Base-by-base conservation (phyloP, 2,797 vertebrate genomes). In the Girardinus metallicus region DNA sequence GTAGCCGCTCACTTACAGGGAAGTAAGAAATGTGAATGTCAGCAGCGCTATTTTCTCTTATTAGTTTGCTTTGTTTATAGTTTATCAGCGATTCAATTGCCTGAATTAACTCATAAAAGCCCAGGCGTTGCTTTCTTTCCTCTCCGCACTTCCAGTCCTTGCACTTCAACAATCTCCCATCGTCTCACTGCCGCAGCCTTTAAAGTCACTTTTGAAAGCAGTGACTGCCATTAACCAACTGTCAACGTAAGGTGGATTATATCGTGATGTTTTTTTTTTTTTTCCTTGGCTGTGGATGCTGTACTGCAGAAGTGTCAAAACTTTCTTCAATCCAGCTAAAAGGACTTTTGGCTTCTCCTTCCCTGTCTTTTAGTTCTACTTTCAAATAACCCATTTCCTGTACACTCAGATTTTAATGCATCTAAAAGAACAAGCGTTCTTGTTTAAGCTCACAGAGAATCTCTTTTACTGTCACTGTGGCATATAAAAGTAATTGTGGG, bases 401-500 rank as follows among this genome's bases (percentile, higher is more conserved):
- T 87, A 90, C 87, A 78, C 68, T 87, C 83, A 77, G 81, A 74
- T 87, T 89, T 85, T 76, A 88, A 91, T 88, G 78, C 82, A 86
- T 86, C 83, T 82, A 36, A 34, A 88, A 85, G 79, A 66, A 83
- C 51, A 29, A 73, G 75, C 86, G 78, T 80, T 89, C 85, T 89
- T 31, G 70, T 79, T 83, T 76, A 86, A 86, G 53, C 78, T 80
- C 78, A 88, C 84, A 88, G 88, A 86, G 84, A 90, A 87, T 77
- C 73, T 81, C 73, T 83, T 75, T 90, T 89, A 91, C 86, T 84
- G 85, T 81, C 85, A 89, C 79, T 74, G 86, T 80, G 77, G 60
- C 77, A 89, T 86, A 84, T 89, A 92, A 91, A 91, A 88, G 89
- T 91, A 94, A 94, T 94, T 92, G 90, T 87, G 84, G 85, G 87